Base-by-base conservation (phyloP, 2,888 invertebrate species). In the Drosophila leonis region DNA sequence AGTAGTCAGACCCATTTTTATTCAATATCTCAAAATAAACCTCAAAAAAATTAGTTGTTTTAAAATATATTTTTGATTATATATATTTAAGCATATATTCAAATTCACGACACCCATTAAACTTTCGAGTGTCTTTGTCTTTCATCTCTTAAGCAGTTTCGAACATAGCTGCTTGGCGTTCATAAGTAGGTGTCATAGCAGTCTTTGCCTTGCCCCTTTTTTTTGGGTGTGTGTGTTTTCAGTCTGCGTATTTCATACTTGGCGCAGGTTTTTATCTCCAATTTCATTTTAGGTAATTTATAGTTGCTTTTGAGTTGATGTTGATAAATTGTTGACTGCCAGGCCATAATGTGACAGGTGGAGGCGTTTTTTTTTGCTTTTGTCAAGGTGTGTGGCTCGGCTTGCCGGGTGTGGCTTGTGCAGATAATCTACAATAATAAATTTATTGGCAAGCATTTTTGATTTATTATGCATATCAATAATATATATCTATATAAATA, bases 381-480 rank as follows among this genome's bases (percentile, higher is more conserved):
- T 83, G 78, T 84, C 75, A 76, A 87, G 83, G 88, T 82, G 75
- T 64, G 70, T 51, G 62, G 33, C 42, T 46, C 42, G 37, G 24
- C 64, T 61, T 46, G 56, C 59, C 54, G 48, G 66, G 67, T 20
- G 52, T 49, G 49, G 69, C 71, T 39, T 66, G 70, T 73, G 71
- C 69, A 79, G 75, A 85, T 88, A 80, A 86, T 88, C 86, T 80
- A 82, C 75, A 77, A 83, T 82, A 86, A 86, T 88, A 88, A 82
- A 88, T 88, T 88, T 86, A 88, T 86, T 88, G 86, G 78, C 74
- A 74, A 72, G 72, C 66, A 75, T 78, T 88, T 83, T 88, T 86
- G 86, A 86, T 86, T 86, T 88, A 86, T 88, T 88, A 78, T 83
- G 79, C 75, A 69, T 73, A 83, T 83, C 85, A 81, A 83, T 85